Evolutionary conservation across 2,113 vertebrate species (phyloP).

Genomic region (Gambusia holbrooki): DNA sequence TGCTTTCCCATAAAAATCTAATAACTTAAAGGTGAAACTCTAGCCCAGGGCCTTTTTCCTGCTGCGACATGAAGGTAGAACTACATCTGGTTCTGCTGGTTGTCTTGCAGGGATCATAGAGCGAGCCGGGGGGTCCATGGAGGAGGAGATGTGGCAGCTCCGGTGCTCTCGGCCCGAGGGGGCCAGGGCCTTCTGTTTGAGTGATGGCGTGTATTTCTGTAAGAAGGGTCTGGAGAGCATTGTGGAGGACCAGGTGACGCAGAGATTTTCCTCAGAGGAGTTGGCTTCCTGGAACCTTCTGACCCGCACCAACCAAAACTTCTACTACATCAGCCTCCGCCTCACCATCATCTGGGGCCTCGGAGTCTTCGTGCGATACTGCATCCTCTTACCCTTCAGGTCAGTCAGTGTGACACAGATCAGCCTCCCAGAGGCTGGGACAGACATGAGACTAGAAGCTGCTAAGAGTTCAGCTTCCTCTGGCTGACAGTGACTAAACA

Average conservation of each 20-base stretch:
- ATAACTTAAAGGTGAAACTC: too few relatives aligned
- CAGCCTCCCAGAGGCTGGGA: neutral
- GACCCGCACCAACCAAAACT: conserved; percentile 94
- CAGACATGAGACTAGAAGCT: too few relatives aligned
- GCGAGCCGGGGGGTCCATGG: conserved; percentile 86
- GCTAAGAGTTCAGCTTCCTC: neutral
- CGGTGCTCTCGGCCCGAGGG: conserved; percentile 54
- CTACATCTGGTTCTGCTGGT: neutral
- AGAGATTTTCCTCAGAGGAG: conserved; percentile 96
- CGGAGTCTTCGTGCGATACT: conserved; percentile 90
- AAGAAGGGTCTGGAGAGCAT: conserved; percentile 93
- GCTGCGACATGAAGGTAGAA: neutral
- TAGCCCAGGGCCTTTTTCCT: neutral
- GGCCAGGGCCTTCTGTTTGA: conserved; percentile 84
- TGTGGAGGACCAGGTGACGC: conserved; percentile 94
- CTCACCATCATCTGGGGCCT: conserved; percentile 91
- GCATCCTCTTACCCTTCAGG: conserved; percentile 90
- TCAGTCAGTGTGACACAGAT: conserved; percentile 62
- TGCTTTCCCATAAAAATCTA: too few relatives aligned
- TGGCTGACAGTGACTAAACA: neutral
- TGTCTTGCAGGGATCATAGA: conserved; percentile 88
- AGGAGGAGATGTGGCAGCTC: conserved; percentile 85
- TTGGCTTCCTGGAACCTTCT: conserved; percentile 97
- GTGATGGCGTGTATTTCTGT: conserved; percentile 91
- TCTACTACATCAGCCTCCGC: conserved; percentile 89